Conservation (phyloP, 2,113 vertebrate genomes). For the Pogonocichla stellata region DNA sequence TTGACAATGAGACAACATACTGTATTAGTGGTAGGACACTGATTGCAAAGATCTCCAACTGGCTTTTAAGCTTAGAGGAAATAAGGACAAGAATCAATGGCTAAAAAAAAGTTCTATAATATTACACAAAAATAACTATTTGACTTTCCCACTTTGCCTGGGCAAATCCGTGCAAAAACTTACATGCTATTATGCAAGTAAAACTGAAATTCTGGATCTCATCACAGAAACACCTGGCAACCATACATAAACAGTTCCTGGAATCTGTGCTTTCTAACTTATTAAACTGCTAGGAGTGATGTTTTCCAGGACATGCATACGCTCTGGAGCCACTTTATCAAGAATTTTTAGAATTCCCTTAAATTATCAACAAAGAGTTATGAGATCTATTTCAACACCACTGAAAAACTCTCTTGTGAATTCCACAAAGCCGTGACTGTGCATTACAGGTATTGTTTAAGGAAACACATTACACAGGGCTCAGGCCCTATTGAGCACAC, state of each 20-base stretch:
- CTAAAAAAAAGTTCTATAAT: neutral
- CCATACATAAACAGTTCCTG: neutral
- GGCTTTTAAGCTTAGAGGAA: constrained; percentile 11
- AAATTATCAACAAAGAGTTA: neutral
- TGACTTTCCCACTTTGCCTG: neutral
- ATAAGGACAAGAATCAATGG: neutral
- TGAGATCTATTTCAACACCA: neutral
- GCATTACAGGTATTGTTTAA: neutral
- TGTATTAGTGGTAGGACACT: neutral
- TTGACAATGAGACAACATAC: neutral
- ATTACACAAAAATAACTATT: neutral
- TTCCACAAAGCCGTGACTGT: neutral
- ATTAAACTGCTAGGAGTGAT: neutral
- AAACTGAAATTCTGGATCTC: constrained; percentile 2
- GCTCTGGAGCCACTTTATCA: neutral
- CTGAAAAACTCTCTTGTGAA: neutral
- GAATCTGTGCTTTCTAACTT: neutral
- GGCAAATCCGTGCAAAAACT: neutral
- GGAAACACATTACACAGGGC: neutral
- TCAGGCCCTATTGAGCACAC: neutral
- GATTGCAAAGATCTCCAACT: neutral
- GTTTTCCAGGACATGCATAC: neutral
- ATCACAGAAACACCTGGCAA: neutral
- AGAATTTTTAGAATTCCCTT: neutral
- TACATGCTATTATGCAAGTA: neutral